Conservation (phyloP, 1,140 invertebrate genomes). For the Carposina sasakii region DNA sequence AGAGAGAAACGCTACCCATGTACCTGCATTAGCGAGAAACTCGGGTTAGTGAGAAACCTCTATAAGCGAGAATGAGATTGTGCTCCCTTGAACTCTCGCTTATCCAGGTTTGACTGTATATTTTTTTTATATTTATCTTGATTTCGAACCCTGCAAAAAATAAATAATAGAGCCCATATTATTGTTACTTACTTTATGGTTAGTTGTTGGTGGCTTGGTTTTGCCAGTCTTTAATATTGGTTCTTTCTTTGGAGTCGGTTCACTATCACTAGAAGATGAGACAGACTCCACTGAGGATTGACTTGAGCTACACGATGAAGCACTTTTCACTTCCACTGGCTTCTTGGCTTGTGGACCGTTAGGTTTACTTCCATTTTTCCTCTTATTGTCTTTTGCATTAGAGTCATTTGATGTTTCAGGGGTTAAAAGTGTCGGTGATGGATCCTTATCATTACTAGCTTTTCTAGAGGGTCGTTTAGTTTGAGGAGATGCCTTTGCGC, state of each 20-base stretch:
- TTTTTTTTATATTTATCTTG: too few species aligned
- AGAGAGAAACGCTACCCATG: too few species aligned
- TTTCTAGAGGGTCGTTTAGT: conserved; percentile 45
- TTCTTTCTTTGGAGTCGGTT: conserved; percentile 47
- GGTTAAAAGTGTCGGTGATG: conserved; percentile 26
- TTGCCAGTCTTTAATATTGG: conserved; percentile 43
- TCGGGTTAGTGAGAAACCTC: too few species aligned
- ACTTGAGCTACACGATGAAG: conserved; percentile 61
- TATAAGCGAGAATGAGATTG: too few species aligned
- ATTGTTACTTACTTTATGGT: conserved; percentile 13
- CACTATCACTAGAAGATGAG: conserved; percentile 59
- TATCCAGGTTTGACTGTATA: too few species aligned
- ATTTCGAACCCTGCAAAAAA: conserved; percentile 3
- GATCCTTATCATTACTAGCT: conserved; percentile 53
- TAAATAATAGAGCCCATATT: conserved; percentile 29
- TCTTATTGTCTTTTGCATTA: conserved; percentile 57
- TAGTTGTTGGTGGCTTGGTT: conserved; percentile 33
- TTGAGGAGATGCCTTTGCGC: conserved; percentile 49
- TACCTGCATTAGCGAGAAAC: too few species aligned
- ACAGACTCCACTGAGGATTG: conserved; percentile 60
- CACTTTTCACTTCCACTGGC: conserved; percentile 50
- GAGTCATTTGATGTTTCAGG: conserved; percentile 58
- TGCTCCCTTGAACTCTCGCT: too few species aligned
- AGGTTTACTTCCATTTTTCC: conserved; percentile 41
- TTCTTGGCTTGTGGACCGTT: conserved; percentile 60